phyloP scores from a whole-genome alignment of 53 echinoderm and acorn worm genomes.

The Holothuria scabra region DNA sequence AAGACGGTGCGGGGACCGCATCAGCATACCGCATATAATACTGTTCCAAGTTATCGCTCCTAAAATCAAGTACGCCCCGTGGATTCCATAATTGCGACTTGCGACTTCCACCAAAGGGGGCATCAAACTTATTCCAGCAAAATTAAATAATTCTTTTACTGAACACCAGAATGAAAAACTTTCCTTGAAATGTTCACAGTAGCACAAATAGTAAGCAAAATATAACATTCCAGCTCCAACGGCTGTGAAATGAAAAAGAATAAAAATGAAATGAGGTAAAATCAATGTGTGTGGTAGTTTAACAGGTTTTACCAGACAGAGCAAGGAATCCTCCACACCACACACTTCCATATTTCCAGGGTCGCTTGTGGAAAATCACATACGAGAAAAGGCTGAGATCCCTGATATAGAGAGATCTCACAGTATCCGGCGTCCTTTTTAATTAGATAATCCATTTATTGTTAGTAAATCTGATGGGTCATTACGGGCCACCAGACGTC shows the following conservation, averaged over 20 bases:
- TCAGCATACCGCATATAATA: neutral
- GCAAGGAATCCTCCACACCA: too few relatives aligned
- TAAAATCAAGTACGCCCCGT: neutral
- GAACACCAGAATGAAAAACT: conserved; percentile 23
- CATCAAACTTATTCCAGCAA: conserved; percentile 4
- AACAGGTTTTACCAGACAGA: too few relatives aligned
- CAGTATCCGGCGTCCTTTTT: too few relatives aligned
- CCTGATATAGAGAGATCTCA: too few relatives aligned
- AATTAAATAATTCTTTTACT: neutral
- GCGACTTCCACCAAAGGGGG: conserved; percentile 5
- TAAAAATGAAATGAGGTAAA: too few relatives aligned
- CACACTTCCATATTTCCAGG: too few relatives aligned
- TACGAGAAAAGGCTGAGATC: too few relatives aligned
- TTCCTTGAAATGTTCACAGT: conserved; percentile 15
- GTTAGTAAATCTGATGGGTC: too few relatives aligned
- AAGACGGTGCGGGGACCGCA: neutral
- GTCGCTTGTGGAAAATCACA: too few relatives aligned
- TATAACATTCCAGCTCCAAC: conserved; percentile 13
- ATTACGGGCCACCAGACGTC: too few relatives aligned
- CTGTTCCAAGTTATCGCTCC: conserved; percentile 28
- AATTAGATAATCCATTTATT: too few relatives aligned
- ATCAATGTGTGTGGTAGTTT: too few relatives aligned
- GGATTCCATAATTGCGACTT: neutral
- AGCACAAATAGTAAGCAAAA: conserved; percentile 12
- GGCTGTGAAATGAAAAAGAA: neutral